Percentiles rank a stretch among this genome's conserved stretches.
phyloP scores from a whole-genome alignment of 2,888 invertebrate genomes.

The Ichneumoninae sp. region DNA sequence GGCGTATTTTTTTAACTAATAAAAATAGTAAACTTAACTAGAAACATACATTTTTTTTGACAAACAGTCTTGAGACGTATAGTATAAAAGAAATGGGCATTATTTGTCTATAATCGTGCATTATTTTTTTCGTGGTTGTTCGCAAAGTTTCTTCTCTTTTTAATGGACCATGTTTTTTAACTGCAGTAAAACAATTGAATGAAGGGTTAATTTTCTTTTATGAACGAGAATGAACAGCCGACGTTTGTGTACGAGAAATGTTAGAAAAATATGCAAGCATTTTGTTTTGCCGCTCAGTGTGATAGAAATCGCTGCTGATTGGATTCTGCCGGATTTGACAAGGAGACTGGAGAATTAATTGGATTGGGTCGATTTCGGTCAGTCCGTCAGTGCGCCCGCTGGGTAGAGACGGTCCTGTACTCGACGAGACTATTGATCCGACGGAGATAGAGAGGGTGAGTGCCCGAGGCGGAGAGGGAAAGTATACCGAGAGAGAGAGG shows the following conservation, averaged over 20 bases:
- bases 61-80: too few species aligned
- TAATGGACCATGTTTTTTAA: too few species aligned
- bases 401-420: slow-evolving; percentile 76
- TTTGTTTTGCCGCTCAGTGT: background rate
- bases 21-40: too few species aligned
- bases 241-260: too few species aligned
- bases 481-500: slow-evolving; percentile 50
- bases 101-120: too few species aligned
- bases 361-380: slow-evolving; percentile 45
- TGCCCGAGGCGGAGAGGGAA: slow-evolving; percentile 54
- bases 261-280: too few species aligned
- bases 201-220: background rate
- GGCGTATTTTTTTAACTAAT: too few species aligned
- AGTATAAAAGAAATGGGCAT: too few species aligned
- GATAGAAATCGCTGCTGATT: background rate
- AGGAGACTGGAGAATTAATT: slow-evolving; percentile 18
- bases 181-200: too few species aligned
- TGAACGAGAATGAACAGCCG: too few species aligned
- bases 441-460: slow-evolving; percentile 66
- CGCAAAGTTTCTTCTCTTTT: background rate
- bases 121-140: too few species aligned
- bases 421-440: slow-evolving; percentile 82
- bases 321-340: background rate
- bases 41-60: background rate
- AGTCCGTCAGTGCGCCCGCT: slow-evolving; percentile 53